Conservation (phyloP, 1,140 invertebrate species). For the Cotesia glomerata region DNA sequence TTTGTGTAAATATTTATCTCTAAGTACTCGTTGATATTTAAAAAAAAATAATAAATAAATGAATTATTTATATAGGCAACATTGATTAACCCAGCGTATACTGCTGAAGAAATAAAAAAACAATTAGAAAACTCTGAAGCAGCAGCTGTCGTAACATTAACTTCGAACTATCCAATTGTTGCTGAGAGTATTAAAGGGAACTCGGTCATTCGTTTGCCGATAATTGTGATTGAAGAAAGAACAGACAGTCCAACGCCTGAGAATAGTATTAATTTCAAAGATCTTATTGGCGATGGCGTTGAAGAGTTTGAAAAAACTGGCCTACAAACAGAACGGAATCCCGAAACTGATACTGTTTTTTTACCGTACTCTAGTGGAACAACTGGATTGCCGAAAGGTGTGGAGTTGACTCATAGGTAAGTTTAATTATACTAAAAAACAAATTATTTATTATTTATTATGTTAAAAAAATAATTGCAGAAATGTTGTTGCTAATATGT, state of each 20-base stretch:
- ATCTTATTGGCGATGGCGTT: slow-evolving; percentile 30
- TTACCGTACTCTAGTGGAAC: slow-evolving; percentile 84
- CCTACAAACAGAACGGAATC: slow-evolving; percentile 53
- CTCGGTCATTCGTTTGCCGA: slow-evolving; percentile 62
- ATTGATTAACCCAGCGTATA: slow-evolving; percentile 34
- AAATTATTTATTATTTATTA: neutral
- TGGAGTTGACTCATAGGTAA: slow-evolving; percentile 74
- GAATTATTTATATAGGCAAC: slow-evolving; percentile 29
- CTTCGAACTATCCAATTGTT: slow-evolving; percentile 59
- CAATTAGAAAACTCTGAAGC: slow-evolving; percentile 71
- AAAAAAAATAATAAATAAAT: neutral
- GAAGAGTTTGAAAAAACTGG: slow-evolving; percentile 43
- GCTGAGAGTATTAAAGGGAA: slow-evolving; percentile 54
- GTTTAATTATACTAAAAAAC: neutral
- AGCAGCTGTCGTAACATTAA: slow-evolving; percentile 70
- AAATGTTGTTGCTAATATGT: slow-evolving; percentile 66
- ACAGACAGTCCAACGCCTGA: slow-evolving; percentile 52
- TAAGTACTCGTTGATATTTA: neutral
- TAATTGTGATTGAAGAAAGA: slow-evolving; percentile 62
- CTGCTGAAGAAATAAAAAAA: slow-evolving; percentile 71
- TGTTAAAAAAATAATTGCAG: slow-evolving; percentile 9
- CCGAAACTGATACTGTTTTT: slow-evolving; percentile 62
- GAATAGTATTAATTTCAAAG: slow-evolving; percentile 65
- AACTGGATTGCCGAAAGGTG: slow-evolving; percentile 88
- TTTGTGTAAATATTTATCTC: slow-evolving; percentile 58